Base-by-base conservation (phyloP, 2,888 invertebrate genomes). In the Cephus nigrinus region DNA sequence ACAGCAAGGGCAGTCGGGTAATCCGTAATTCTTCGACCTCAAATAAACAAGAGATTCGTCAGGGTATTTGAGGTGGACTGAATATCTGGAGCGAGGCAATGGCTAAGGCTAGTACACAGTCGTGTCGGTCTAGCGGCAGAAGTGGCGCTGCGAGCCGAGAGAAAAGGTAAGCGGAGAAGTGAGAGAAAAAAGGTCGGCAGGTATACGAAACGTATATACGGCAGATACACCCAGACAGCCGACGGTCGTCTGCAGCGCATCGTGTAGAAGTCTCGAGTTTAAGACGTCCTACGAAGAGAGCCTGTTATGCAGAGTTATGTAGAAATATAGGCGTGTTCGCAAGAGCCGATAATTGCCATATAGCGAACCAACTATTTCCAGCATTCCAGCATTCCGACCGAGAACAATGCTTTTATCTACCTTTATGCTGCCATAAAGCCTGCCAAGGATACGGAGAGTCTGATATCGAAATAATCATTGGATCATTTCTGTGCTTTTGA, bases 41-140 rank as follows among this genome's bases (percentile, higher is more conserved):
- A 30, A 72, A 78, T 72, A 71, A 33, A 73, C 55, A 75, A 75
- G 75, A 76, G 78, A 78, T 75, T 78, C 78, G 78, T 78, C 75
- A 78, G 74, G 68, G 71, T 30, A 71, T n/a, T 35, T 68, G 75
- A 31, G 68, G 40, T 73, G 35, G 78, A 78, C 73, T 71, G 31
- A 31, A 74, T 78, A 78, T 78, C 78, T 75, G 75, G 75, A 75
- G 78, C 78, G 68, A 78, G 73, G 78, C 73, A 32, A 76, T 73
- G 40, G 34, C 36, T 69, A 32, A 30, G 33, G 23, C 35, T 34
- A 32, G n/a, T n/a, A 34, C 4, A 73, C 12, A 23, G n/a, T 73
- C 3, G 34, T 30, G 73, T 15, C 73, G 30, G 15, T 30, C 73
- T n/a, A 30, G 34, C 23, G 73, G 33, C 23, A 73, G 12, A 4